phyloP scores from a whole-genome alignment of 2,113 vertebrate species.

The Alosa alosa region DNA sequence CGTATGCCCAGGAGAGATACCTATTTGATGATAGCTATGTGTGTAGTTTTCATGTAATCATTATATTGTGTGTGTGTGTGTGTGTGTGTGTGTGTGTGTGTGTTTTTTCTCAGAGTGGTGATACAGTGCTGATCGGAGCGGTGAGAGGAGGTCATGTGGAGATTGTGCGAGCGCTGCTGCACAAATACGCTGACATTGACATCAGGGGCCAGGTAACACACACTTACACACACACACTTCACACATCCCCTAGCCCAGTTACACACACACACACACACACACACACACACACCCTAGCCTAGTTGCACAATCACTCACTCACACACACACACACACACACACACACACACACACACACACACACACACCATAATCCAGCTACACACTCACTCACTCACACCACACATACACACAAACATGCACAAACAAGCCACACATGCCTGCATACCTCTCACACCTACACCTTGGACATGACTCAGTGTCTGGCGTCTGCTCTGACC shows the following conservation, averaged over 20 bases:
- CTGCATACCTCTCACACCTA: not conserved
- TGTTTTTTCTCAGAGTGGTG: slow-evolving; percentile 80
- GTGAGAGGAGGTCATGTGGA: slow-evolving; percentile 95
- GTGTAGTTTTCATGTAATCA: slow-evolving; percentile 1
- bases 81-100: slow-evolving; percentile 25
- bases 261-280: not conserved
- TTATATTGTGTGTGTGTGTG: slow-evolving; percentile 24
- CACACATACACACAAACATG: not conserved
- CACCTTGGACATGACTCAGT: not conserved
- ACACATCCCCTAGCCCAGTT: not conserved
- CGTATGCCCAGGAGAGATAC: no score
- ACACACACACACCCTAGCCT: not conserved
- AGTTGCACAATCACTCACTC: not conserved
- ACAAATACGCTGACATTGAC: slow-evolving; percentile 97
- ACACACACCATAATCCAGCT: not conserved
- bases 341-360: not conserved
- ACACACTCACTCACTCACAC: not conserved
- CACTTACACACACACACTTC: not conserved
- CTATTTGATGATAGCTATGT: not conserved
- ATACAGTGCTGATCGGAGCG: slow-evolving; percentile 94
- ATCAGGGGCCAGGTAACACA: slow-evolving; percentile 87
- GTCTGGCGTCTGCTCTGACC: slow-evolving; percentile 1
- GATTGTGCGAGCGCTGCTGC: slow-evolving; percentile 92
- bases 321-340: not conserved
- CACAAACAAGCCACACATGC: not conserved